Base-by-base conservation (phyloP, 2,113 vertebrate species). In the Anoplopoma fimbria region DNA sequence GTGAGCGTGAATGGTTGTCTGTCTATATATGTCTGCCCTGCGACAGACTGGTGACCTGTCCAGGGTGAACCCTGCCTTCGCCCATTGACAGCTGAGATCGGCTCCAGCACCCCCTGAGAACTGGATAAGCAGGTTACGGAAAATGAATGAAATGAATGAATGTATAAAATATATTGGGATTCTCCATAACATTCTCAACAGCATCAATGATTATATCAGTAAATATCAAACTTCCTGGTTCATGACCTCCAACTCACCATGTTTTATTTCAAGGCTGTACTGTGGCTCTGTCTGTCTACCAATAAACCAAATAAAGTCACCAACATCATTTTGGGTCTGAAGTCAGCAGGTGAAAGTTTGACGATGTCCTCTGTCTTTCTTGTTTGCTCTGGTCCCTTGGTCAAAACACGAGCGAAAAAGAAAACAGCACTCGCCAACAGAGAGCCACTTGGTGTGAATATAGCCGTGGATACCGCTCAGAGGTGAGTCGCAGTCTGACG, bases 361-460 rank as follows among this genome's bases (percentile, higher is more conserved):
- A 81, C 36, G 34, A n/a, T 64, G 61, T 72, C 64, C 6, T 75
- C 33, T 23, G 45, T 83, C 69, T 81, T 70, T 27, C 33, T 58
- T 82, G 77, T 74, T 77, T 86, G 72, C 83, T 79, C 47, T 69
- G 67, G 65, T 75, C 79, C 68, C 40, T 60, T 57, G 36, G 69
- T 73, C 78, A 83, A 51, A 86, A 75, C 13, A 58, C 17, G n/a
- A 69, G 53, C 6, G 23, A 34, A 69, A 79, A 82, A 79, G 36
- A 84, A 61, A 83, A 72, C 33, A 75, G 65, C 21, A 27, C 60
- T 51, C 68, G 63, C 65, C 73, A 79, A 81, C 33, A 81, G 67
- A 78, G 58, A 75, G 73, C 69, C 81, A 72, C 57, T 69, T 29
- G 42, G 80, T 88, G 88, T 81, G 88, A 93, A 92, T 91, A 88